Evolutionary conservation across 2,888 invertebrate species (phyloP), one percentile per base, ranked within the genome.

Genomic region (Oxytorus armatus): DNA sequence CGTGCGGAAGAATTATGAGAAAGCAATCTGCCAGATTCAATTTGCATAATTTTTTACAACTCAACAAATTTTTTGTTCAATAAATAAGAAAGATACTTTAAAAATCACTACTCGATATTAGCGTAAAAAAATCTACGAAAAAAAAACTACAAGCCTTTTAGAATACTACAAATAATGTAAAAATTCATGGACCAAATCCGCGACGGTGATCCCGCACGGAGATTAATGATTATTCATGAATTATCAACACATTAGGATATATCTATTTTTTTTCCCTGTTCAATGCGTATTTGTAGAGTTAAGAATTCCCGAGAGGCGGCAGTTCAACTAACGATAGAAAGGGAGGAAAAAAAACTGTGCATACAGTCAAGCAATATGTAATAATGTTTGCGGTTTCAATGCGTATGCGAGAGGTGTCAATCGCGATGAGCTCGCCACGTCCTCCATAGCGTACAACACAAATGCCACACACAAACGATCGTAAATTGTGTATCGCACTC

Each of bases 401-500:
- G 18, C 23, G 14, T 57, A 47, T n/a, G 5, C 29, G 5, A 3
- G 29, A 29, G 5, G 5, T 5, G 29, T 29, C 10, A 55, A 16
- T 47, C 33, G 57, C 47, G 21, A 74, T 47, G 16, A 42, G 33
- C 47, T 74, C 21, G 55, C 63, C 57, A 29, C 65, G 74, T 57
- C 72, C 72, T 29, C 53, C 23, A 25, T 39, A 11, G 10, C n/a
- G 5, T 29, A 29, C 29, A 3, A 53, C 11, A 44, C 5, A n/a
- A 11, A 25, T 16, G 42, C 16, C n/a, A 21, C n/a, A 21, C 42
- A 11, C 7, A 39, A n/a, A 61, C 21, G 16, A 39, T 10, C 14
- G 47, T 53, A 11, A 11, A 25, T 10, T 53, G 51, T n/a, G n/a
- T 5, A n/a, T 53, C 10, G 29, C 3, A 25, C 57, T n/a, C 7